A percentile compares a stretch with the other conserved stretches of the same genome.
These are phyloP conservation scores for Noctua fimbriata DNA, from an alignment of 2,888 invertebrate genomes.

Conservation along the genomic window DNA sequence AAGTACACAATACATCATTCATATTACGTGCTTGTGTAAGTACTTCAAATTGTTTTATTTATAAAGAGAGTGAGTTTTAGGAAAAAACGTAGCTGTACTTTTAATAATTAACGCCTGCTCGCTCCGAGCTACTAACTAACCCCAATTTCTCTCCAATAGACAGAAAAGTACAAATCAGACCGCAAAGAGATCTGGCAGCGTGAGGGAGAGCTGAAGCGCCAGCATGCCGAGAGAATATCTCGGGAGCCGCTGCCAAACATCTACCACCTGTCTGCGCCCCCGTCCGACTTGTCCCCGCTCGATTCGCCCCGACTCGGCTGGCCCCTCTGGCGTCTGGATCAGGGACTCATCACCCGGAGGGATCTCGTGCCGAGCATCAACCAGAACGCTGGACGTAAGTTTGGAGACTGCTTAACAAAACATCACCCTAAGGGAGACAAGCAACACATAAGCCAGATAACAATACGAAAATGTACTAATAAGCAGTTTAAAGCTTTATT, in stretches of 20 bases:
- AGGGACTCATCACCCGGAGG: conserved; percentile 65
- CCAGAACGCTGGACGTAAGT: conserved; percentile 54
- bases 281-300: not conserved
- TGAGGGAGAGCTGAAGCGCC: conserved; percentile 74
- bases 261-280: conserved; percentile 68
- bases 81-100: too few species aligned
- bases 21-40: not conserved
- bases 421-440: not conserved
- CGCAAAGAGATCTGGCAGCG: conserved; percentile 66
- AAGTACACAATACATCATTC: conserved; percentile 5
- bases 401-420: not conserved
- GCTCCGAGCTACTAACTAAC: not conserved
- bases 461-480: too few species aligned
- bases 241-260: conserved; percentile 73
- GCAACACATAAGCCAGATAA: too few species aligned
- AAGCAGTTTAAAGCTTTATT: too few species aligned
- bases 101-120: not conserved
- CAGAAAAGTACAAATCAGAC: conserved; percentile 66
- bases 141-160: conserved; percentile 54
- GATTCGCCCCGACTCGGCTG: not conserved
- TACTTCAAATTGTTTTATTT: not conserved
- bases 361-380: conserved; percentile 48
- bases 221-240: conserved; percentile 74
- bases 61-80: not conserved
- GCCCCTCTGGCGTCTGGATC: conserved; percentile 58